Percentiles rank a stretch among this genome's conserved stretches.
phyloP scores from a whole-genome alignment of 2,797 vertebrate genomes.

The Gymnothorax reevesii region DNA sequence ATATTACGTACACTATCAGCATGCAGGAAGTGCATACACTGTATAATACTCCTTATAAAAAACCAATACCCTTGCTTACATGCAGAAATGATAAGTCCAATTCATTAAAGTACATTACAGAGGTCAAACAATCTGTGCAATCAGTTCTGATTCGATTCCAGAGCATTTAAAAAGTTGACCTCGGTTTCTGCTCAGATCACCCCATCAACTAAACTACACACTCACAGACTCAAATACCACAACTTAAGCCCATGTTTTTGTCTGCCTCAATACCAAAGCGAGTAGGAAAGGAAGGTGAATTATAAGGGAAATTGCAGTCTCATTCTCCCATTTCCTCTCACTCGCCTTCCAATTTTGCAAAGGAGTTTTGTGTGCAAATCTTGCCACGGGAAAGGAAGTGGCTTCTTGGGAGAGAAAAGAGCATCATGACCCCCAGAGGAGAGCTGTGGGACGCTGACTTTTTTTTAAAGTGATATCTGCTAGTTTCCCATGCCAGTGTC shows the following conservation, averaged over 20 bases:
- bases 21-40: not conserved
- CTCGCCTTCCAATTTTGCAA: not conserved
- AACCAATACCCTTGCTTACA: not conserved
- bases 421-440: not conserved
- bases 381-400: conserved; percentile 23
- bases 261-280: not conserved
- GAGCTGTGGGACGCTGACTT: not conserved
- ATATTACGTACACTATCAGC: not conserved
- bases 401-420: not conserved
- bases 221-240: not conserved
- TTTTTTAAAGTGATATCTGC: not conserved
- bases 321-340: not conserved
- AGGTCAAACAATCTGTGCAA: not conserved
- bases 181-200: not conserved
- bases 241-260: not conserved
- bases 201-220: not conserved
- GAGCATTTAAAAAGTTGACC: not conserved
- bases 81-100: not conserved
- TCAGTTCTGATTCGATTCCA: not conserved
- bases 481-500: not conserved
- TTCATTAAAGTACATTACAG: not conserved
- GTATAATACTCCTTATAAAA: not conserved
- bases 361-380: conserved; percentile 2
- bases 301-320: not conserved
- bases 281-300: not conserved